These are phyloP conservation scores for Eristalinus sepulchralis DNA, from an alignment of 2,888 invertebrate genomes.

Conservation along the genomic window DNA sequence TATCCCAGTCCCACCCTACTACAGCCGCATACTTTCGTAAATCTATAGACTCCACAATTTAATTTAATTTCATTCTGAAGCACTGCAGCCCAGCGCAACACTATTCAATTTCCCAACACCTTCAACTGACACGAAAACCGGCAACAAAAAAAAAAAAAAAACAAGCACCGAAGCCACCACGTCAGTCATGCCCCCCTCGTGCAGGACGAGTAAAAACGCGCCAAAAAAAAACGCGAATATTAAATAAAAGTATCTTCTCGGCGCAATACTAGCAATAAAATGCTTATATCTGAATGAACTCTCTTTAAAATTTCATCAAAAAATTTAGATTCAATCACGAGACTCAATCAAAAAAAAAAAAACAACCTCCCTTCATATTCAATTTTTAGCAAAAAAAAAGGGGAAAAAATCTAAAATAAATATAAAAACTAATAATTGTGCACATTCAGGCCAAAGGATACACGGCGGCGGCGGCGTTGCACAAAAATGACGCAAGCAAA, in stretches of 20 bases:
- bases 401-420: background rate
- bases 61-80: background rate
- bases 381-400: conserved; percentile 6
- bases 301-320: background rate
- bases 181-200: background rate
- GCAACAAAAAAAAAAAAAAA: too few species aligned
- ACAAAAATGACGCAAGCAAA: background rate
- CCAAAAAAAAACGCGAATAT: background rate
- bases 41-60: background rate
- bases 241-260: background rate
- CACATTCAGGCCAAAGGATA: conserved; percentile 21
- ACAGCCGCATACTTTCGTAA: background rate
- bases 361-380: conserved; percentile 2
- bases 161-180: background rate
- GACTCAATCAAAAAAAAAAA: conserved; percentile 32
- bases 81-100: background rate
- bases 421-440: conserved; percentile 30
- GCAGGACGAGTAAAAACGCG: background rate
- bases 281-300: conserved; percentile 6
- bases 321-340: conserved; percentile 22
- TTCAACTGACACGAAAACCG: background rate
- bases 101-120: background rate
- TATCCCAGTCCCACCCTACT: too few species aligned
- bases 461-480: background rate
- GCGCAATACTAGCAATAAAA: background rate